Evolutionary conservation across 2,113 vertebrate species (phyloP).

Genomic region (Noturus placidus): DNA sequence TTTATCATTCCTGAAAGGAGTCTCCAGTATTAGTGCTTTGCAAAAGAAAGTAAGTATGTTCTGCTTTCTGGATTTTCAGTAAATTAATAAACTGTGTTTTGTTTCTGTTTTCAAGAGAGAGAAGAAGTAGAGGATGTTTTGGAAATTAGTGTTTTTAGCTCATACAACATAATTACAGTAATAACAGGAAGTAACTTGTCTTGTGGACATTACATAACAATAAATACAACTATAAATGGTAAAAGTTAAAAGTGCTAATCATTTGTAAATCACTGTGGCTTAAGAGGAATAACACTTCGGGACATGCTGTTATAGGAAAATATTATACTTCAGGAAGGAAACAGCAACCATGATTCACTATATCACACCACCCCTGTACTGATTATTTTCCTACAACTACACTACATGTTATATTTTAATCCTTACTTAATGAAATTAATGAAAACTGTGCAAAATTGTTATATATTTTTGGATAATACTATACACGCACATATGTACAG

Average conservation of each 20-base stretch:
- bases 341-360: too few species aligned
- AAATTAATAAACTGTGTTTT: neutral
- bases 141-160: neutral
- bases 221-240: neutral
- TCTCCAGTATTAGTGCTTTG: neutral
- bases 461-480: neutral
- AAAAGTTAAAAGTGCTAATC: too few species aligned
- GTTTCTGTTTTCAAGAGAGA: too few species aligned
- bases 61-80: too few species aligned
- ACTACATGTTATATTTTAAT: neutral
- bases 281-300: too few species aligned
- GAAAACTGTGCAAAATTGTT: neutral
- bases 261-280: too few species aligned
- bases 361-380: neutral
- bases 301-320: too few species aligned
- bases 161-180: neutral
- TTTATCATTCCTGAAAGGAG: neutral
- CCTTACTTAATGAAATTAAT: neutral
- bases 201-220: too few species aligned
- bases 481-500: neutral
- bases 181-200: too few species aligned
- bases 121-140: too few species aligned
- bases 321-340: too few species aligned
- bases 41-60: neutral
- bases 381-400: neutral